Percentiles rank a stretch among this genome's conserved stretches.
Evolutionary conservation across 2,888 invertebrate species (phyloP).

Genomic region (Diloba caeruleocephala): DNA sequence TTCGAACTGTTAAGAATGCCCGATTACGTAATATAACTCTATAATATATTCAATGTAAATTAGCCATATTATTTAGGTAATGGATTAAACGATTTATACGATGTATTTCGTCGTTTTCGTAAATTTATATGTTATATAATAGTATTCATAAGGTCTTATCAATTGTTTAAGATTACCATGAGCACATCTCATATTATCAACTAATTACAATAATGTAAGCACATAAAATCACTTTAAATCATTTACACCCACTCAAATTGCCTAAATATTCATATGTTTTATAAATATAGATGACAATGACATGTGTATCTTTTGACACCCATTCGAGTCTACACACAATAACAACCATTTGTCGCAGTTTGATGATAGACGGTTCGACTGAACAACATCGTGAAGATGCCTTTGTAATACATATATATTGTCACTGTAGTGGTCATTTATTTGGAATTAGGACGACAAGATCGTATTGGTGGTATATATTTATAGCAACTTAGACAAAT

Average conservation of each 20-base stretch:
- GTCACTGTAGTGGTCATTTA: slow-evolving; percentile 8
- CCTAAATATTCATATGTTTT: slow-evolving; percentile 46
- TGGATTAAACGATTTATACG: slow-evolving; percentile 7
- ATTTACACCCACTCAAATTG: slow-evolving; percentile 35
- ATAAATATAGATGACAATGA: slow-evolving; percentile 47
- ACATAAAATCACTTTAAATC: slow-evolving; percentile 23
- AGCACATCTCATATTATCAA: slow-evolving; percentile 16
- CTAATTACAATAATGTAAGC: slow-evolving; percentile 36
- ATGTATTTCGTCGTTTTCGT: slow-evolving; percentile 3
- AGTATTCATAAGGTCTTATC: not conserved
- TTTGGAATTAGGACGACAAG: slow-evolving; percentile 21
- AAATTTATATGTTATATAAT: too few relatives aligned
- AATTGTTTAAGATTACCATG: slow-evolving; percentile 17
- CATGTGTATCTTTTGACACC: slow-evolving; percentile 46
- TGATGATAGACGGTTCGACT: slow-evolving; percentile 12
- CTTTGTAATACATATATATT: slow-evolving; percentile 19
- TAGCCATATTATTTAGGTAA: not conserved
- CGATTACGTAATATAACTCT: slow-evolving; percentile 12
- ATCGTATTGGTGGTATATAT: slow-evolving; percentile 9
- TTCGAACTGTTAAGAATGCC: slow-evolving; percentile 8
- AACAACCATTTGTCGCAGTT: slow-evolving; percentile 11
- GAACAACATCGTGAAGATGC: slow-evolving; percentile 9
- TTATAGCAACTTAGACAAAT: not conserved
- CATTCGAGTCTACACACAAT: slow-evolving; percentile 25
- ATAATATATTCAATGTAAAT: slow-evolving; percentile 18